Evolutionary conservation across 2,888 invertebrate species (phyloP).

Genomic region (Nasonovia ribisnigri): DNA sequence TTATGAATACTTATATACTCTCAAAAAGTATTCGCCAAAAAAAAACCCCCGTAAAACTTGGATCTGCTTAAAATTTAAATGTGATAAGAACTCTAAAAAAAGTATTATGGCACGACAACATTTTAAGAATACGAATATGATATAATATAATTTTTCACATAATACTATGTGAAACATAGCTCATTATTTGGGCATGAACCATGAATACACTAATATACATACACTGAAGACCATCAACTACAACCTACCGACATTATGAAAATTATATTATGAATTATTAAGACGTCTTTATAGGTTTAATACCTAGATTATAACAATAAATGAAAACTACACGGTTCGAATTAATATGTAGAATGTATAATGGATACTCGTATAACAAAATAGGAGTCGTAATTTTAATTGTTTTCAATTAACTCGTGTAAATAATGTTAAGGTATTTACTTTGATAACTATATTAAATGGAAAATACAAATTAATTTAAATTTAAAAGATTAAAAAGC

Average conservation of each 20-base stretch:
- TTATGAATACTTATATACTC: neutral
- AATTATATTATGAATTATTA: neutral
- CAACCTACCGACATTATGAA: neutral
- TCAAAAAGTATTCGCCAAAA: neutral
- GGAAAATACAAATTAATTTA: constrained; percentile 13
- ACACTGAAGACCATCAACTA: neutral
- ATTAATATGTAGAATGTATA: neutral
- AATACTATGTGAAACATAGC: neutral
- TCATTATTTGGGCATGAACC: neutral
- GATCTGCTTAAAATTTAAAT: neutral
- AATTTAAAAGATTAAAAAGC: neutral
- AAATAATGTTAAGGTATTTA: neutral
- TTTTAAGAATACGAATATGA: neutral
- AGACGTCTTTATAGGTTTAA: neutral
- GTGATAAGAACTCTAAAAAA: neutral
- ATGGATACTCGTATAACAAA: neutral
- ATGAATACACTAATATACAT: neutral
- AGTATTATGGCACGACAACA: neutral
- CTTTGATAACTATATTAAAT: neutral
- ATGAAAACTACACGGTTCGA: neutral
- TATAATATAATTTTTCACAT: too few relatives aligned
- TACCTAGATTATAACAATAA: neutral
- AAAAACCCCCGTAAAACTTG: neutral
- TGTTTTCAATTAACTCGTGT: constrained; percentile 17
- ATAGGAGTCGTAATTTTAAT: neutral